Base-by-base conservation (phyloP, 2,888 invertebrate species). In the Notodonta dromedarius region DNA sequence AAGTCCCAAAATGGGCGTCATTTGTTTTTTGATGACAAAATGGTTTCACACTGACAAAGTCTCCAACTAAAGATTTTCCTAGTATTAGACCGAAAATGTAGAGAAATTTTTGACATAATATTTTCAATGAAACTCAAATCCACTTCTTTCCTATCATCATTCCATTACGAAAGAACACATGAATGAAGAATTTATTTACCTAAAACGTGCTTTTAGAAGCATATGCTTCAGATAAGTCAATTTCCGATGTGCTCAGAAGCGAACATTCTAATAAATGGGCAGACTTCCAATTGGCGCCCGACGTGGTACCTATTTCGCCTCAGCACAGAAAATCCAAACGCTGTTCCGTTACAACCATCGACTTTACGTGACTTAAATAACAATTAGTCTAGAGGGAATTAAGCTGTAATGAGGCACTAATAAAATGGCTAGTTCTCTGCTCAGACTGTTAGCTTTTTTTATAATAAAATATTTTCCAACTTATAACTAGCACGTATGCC, bases 201-300 rank as follows among this genome's bases (percentile, higher is more conserved):
- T 4, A 54, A 14, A 5, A 2, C 7, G n/a, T 4, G 13, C 2
- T 39, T 60, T 60, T 62, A 55, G 55, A 14, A 63, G 39, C 32
- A 58, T 60, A 70, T 24, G 65, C 51, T 73, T 68, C 56, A 60
- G 63, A 69, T 71, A 69, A 73, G 61, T 74, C 66, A 73, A 75
- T 75, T 75, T 66, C 53, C 73, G 55, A 61, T 63, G 66, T 62
- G 61, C 68, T 61, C 62, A 60, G 55, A 56, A 55, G 54, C 63
- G 54, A 62, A 59, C 52, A 63, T 68, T 63, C 64, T 55, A 24
- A 55, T 59, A 51, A 35, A 56, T 63, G 74, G 76, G 74, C 74
- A 69, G 42, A 44, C 48, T 56, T 71, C 76, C 69, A 76, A 74
- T 71, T 75, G 75, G 77, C 77, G 51, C 64, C 73, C 70, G 69